Conservation (phyloP, 2,888 invertebrate genomes). For the Tetramorium bicarinatum region DNA sequence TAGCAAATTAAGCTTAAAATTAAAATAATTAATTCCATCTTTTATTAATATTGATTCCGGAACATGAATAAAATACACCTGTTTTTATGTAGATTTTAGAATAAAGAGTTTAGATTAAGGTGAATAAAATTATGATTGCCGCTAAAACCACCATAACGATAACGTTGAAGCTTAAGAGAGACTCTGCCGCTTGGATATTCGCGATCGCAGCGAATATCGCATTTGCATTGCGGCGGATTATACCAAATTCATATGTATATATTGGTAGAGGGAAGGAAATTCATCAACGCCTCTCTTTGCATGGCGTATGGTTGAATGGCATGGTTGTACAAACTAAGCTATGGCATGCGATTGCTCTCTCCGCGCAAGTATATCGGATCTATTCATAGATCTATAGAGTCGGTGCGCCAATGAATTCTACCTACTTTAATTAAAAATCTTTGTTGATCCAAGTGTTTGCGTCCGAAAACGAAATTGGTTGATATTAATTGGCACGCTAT, state of each 20-base stretch:
- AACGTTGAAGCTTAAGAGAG: conserved; percentile 19
- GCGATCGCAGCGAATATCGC: conserved; percentile 24
- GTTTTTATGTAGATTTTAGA: background rate
- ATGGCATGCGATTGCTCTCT: conserved; percentile 18
- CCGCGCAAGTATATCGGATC: conserved; percentile 5
- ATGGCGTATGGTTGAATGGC: conserved; percentile 32
- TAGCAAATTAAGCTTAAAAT: background rate
- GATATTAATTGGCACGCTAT: background rate
- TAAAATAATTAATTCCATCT: background rate
- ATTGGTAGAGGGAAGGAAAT: conserved; percentile 33
- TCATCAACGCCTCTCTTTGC: conserved; percentile 38
- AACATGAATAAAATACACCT: background rate
- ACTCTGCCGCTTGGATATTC: conserved; percentile 7
- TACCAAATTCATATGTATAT: conserved; percentile 50
- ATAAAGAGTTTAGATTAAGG: background rate
- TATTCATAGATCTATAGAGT: conserved; percentile 39
- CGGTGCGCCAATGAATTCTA: conserved; percentile 10
- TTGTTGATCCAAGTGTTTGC: background rate
- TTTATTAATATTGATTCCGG: background rate
- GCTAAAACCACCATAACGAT: conserved; percentile 11
- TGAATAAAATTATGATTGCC: conserved; percentile 24
- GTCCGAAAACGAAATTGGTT: conserved; percentile 3
- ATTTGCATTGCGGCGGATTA: conserved; percentile 49
- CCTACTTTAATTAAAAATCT: conserved; percentile 29
- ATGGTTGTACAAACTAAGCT: conserved; percentile 37